Evolutionary conservation across 2,888 invertebrate species (phyloP).

Genomic region (Amblyjoppa proteus): DNA sequence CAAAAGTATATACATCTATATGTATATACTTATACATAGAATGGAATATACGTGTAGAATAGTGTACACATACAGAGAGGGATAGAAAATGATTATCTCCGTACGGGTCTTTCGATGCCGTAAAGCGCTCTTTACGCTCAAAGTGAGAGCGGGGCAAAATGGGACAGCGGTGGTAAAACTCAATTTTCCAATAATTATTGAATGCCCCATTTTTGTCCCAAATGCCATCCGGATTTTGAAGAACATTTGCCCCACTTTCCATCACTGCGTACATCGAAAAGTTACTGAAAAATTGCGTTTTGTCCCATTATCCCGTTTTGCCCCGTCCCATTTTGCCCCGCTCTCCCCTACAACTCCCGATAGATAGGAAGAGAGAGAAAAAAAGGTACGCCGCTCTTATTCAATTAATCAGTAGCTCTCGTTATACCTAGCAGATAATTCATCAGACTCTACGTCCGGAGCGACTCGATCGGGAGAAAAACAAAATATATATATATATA

Average conservation of each 20-base stretch:
- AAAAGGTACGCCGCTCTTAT: conserved; percentile 27
- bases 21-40: too few species aligned
- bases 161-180: too few species aligned
- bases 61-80: background rate
- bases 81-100: conserved; percentile 49
- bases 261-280: too few species aligned
- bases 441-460: conserved; percentile 31
- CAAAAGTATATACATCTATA: conserved; percentile 54
- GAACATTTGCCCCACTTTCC: too few species aligned
- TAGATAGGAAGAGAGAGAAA: conserved; percentile 18
- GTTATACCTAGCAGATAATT: conserved; percentile 43
- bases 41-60: conserved; percentile 20
- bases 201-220: too few species aligned
- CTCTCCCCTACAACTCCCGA: background rate
- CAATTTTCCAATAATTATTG: too few species aligned
- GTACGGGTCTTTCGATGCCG: conserved; percentile 26
- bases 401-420: conserved; percentile 59
- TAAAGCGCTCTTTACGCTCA: conserved; percentile 31
- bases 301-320: too few species aligned
- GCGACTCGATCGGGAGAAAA: conserved; percentile 27
- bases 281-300: too few species aligned
- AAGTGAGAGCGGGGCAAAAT: background rate
- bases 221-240: too few species aligned
- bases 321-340: too few species aligned
- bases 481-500: background rate